Conservation (phyloP, 2,888 invertebrate species). For the Agrotis segetum region DNA sequence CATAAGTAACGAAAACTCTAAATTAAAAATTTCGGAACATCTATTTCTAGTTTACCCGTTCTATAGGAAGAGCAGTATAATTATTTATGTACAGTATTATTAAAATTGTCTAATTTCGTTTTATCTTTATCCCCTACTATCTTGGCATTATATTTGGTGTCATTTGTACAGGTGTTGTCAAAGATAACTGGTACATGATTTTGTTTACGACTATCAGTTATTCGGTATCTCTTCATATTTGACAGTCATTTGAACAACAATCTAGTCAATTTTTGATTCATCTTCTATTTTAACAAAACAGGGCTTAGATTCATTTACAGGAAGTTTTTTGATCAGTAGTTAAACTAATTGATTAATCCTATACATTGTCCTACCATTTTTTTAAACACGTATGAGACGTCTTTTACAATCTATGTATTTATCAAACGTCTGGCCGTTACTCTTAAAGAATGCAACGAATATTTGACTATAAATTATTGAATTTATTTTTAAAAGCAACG, state of each 20-base stretch:
- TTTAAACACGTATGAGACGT: no score
- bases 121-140: constrained; percentile 6
- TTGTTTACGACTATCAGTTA: constrained; percentile 23
- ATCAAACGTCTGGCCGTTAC: not conserved
- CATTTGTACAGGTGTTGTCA: constrained; percentile 18
- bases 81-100: no score
- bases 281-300: not conserved
- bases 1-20: no score
- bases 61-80: not conserved
- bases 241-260: not conserved
- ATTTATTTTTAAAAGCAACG: not conserved
- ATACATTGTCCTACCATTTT: no score
- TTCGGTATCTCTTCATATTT: not conserved
- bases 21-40: not conserved
- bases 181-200: constrained; percentile 17
- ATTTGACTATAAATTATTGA: not conserved
- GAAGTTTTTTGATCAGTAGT: no score
- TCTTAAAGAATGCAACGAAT: not conserved
- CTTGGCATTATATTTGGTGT: constrained; percentile 31
- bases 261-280: not conserved
- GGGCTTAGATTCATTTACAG: not conserved
- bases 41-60: not conserved
- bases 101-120: not conserved
- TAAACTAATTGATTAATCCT: no score
- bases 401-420: not conserved